Evolutionary conservation across 2,888 invertebrate genomes (phyloP).

Genomic region (Chrysomela aeneicollis): DNA sequence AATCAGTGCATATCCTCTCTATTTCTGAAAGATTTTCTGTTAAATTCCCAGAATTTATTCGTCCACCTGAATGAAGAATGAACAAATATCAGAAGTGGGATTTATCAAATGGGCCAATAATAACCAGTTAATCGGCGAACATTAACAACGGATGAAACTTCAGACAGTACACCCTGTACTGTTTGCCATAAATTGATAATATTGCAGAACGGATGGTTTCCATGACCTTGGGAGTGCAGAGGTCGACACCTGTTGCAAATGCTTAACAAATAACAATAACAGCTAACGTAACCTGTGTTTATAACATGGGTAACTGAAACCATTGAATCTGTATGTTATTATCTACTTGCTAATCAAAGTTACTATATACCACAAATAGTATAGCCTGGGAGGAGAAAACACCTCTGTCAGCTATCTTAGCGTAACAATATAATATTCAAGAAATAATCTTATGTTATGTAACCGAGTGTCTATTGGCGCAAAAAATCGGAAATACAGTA

Average conservation of each 20-base stretch:
- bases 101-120: too few species aligned
- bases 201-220: slow-evolving; percentile 41
- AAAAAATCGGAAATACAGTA: slow-evolving; percentile 54
- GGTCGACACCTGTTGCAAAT: slow-evolving; percentile 39
- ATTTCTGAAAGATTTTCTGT: too few species aligned
- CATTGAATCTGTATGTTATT: slow-evolving; percentile 63
- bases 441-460: slow-evolving; percentile 63
- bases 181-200: slow-evolving; percentile 18
- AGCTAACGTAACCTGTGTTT: slow-evolving; percentile 60
- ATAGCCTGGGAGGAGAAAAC: slow-evolving; percentile 52
- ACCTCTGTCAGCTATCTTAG: slow-evolving; percentile 59
- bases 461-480: slow-evolving; percentile 64
- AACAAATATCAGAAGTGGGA: too few species aligned
- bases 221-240: slow-evolving; percentile 38
- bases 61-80: too few species aligned
- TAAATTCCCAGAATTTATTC: too few species aligned
- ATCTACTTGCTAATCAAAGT: slow-evolving; percentile 63
- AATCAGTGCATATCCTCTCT: too few species aligned
- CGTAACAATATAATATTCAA: slow-evolving; percentile 64
- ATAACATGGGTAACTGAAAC: slow-evolving; percentile 63
- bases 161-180: slow-evolving; percentile 12
- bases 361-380: slow-evolving; percentile 65
- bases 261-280: slow-evolving; percentile 62
- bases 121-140: neutral
- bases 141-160: neutral